phyloP scores from a whole-genome alignment of 2,888 invertebrate genomes.

The Noctua janthe region DNA sequence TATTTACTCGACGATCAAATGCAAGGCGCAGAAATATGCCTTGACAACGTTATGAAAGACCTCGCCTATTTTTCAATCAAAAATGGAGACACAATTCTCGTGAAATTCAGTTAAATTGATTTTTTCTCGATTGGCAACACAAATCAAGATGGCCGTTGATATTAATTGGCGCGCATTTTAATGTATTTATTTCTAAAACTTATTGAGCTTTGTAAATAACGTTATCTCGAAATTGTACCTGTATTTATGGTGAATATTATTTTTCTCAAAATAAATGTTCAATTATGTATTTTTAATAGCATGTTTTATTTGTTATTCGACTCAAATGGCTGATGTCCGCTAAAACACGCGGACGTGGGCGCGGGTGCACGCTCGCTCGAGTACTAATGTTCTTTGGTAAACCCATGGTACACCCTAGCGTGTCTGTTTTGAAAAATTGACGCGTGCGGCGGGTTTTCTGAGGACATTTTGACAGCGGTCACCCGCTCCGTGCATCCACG shows the following conservation, averaged over 20 bases:
- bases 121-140: conserved; percentile 69
- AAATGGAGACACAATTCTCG: conserved; percentile 95
- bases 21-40: conserved; percentile 92
- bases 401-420: too few relatives aligned
- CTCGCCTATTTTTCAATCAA: conserved; percentile 96
- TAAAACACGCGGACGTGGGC: too few relatives aligned
- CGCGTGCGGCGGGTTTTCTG: too few relatives aligned
- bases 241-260: conserved; percentile 83
- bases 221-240: conserved; percentile 84
- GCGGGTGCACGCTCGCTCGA: too few relatives aligned
- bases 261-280: conserved; percentile 81
- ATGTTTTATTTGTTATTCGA: conserved; percentile 69
- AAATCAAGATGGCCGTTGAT: conserved; percentile 62
- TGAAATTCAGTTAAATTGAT: conserved; percentile 90
- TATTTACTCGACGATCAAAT: conserved; percentile 90
- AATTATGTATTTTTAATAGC: conserved; percentile 83
- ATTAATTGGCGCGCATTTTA: conserved; percentile 72
- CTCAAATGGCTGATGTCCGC: too few relatives aligned
- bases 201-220: conserved; percentile 84
- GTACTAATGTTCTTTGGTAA: too few relatives aligned
- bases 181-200: conserved; percentile 69
- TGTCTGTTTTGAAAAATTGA: too few relatives aligned
- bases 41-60: conserved; percentile 96
- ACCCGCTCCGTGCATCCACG: too few relatives aligned
- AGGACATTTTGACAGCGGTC: too few relatives aligned